Evolutionary conservation across 1,140 invertebrate genomes (phyloP), one percentile per base, ranked within the genome.

Genomic region (Heterodera schachtii): DNA sequence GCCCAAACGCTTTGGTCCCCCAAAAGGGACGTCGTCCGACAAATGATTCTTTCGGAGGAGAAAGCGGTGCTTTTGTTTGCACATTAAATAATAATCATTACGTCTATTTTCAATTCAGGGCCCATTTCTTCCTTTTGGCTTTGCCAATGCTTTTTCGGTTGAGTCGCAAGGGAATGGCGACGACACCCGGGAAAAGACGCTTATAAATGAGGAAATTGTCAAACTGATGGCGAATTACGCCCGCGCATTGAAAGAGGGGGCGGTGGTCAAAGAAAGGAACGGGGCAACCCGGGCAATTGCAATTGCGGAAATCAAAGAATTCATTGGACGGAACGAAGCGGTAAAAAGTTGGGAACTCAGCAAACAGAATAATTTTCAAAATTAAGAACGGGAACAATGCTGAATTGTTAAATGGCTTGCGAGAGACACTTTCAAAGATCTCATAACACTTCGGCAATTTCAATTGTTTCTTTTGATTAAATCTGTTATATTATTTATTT

Each of bases 1-100:
- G 52, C 82, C 41, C 79, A 83, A 81, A n/a, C 64, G 44, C 57
- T 86, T 21, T 86, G 85, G 85, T 86, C 85, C 1, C 82, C 85
- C 21, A 73, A 80, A 78, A 67, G 79, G 16, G 71, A 86, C 47
- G 75, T 77, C 8, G 86, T 81, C n/a, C 81, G 85, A 13, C 85
- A 86, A 69, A 83, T 86, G 44, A 81, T 77, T n/a, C 52, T 80
- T 16, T 46, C 77, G 41, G 75, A 21, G 13, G 57, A 49, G n/a
- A 81, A 73, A 75, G 75, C 46, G 81, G 85, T 84, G 43, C 52
- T 11, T 44, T 4, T 43, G 7, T 43, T 19, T 74, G 2, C 16
- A 74, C 7, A 60, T 79, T 4, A 0, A 9, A 49, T 69, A 8
- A 52, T 81, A 82, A 57, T 52, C 49, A 6, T 41, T 9, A 71